Evolutionary conservation across 1,140 invertebrate genomes (phyloP).

Genomic region (Hyles euphorbiae): DNA sequence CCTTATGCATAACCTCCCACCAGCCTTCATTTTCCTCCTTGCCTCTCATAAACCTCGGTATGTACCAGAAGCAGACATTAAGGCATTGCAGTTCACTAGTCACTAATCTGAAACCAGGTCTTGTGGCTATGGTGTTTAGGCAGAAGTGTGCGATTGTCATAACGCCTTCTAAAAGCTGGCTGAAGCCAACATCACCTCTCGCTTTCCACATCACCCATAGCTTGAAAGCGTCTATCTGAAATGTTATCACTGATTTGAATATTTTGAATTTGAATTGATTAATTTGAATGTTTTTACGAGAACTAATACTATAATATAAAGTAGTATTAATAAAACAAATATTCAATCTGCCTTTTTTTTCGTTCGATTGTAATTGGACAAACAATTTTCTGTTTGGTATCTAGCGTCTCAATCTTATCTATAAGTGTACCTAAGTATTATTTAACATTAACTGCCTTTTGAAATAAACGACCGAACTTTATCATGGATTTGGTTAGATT

Average conservation of each 20-base stretch:
- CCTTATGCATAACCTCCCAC: conserved; percentile 81
- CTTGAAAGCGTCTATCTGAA: conserved; percentile 91
- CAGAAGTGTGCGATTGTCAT: conserved; percentile 80
- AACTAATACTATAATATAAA: no score
- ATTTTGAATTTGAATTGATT: no score
- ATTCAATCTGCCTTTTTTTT: no score
- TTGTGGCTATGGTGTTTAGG: conserved; percentile 61
- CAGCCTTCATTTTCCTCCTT: conserved; percentile 79
- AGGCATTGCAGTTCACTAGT: conserved; percentile 81
- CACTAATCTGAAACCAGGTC: conserved; percentile 79
- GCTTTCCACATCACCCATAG: conserved; percentile 96
- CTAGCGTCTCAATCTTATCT: no score
- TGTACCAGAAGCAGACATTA: conserved; percentile 96
- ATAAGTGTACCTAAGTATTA: no score
- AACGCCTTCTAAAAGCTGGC: conserved; percentile 78
- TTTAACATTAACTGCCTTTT: no score
- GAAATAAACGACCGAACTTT: no score
- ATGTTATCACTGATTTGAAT: conserved; percentile 4
- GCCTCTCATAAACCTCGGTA: conserved; percentile 84
- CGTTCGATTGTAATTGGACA: no score
- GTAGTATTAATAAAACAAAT: no score
- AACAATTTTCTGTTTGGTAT: no score
- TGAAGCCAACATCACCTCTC: conserved; percentile 79
- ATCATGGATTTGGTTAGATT: no score
- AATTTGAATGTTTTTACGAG: no score